phyloP scores from a whole-genome alignment of 2,113 vertebrate species.

The Serilophus lunatus region DNA sequence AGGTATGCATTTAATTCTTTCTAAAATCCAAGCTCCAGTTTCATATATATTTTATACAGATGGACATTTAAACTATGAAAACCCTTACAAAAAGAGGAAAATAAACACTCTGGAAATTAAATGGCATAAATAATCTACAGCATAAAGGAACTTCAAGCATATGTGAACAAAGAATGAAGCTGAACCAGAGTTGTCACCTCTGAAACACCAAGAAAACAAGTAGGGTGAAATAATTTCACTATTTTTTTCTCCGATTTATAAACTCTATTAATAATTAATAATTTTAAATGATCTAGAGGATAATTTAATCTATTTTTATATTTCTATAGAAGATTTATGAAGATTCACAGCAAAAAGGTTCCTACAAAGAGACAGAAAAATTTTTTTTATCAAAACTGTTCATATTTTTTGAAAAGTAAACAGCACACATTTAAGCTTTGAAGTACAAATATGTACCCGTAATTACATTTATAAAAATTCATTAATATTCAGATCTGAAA shows the following conservation, averaged over 20 bases:
- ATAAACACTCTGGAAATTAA: neutral
- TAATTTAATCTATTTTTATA: neutral
- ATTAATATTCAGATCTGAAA: neutral
- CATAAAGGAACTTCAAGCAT: neutral
- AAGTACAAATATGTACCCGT: neutral
- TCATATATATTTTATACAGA: neutral
- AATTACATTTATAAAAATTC: neutral
- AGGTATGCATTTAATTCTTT: neutral
- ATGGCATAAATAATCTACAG: neutral
- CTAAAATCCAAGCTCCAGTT: neutral
- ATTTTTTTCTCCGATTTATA: neutral
- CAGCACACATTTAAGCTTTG: neutral
- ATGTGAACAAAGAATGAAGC: neutral
- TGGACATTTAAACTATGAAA: neutral
- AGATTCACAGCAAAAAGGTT: neutral
- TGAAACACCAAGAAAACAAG: neutral
- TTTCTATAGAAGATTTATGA: neutral
- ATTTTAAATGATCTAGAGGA: neutral
- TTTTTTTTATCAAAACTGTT: neutral
- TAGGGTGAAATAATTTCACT: neutral
- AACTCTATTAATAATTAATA: neutral
- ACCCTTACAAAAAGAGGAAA: neutral
- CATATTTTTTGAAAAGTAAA: neutral
- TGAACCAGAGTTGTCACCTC: neutral
- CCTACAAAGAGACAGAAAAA: neutral